Conservation (phyloP, 2,888 invertebrate species). For the Drepana falcataria region DNA sequence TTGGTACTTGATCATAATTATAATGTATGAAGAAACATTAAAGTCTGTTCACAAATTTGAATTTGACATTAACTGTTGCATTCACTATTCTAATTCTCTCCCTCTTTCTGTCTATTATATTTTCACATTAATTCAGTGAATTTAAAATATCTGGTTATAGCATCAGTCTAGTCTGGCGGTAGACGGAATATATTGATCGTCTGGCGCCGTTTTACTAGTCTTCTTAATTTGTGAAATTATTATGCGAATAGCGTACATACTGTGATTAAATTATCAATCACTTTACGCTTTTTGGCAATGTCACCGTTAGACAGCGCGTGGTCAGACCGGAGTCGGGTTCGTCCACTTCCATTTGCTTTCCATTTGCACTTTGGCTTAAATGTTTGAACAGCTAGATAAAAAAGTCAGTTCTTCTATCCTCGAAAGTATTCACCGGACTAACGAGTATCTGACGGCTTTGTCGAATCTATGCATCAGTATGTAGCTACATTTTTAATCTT, state of each 20-base stretch:
- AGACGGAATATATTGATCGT: background rate
- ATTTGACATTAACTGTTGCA: too few relatives aligned
- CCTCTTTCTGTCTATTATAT: too few relatives aligned
- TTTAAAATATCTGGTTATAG: too few relatives aligned
- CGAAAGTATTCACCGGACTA: conserved; percentile 15
- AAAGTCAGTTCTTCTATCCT: conserved; percentile 29
- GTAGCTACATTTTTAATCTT: background rate
- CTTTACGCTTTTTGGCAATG: conserved; percentile 20
- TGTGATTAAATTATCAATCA: conserved; percentile 16
- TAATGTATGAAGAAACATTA: too few relatives aligned
- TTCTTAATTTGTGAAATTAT: background rate
- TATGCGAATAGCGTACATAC: background rate
- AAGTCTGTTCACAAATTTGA: too few relatives aligned
- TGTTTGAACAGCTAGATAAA: conserved; percentile 40
- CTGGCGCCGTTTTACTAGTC: conserved; percentile 2
- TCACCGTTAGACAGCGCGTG: conserved; percentile 32
- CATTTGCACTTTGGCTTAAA: conserved; percentile 29
- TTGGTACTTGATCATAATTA: too few relatives aligned
- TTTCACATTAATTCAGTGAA: too few relatives aligned
- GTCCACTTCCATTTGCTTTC: conserved; percentile 52
- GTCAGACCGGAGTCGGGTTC: conserved; percentile 30
- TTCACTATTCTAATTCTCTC: too few relatives aligned
- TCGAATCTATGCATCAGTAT: background rate
- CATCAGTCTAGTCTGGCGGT: background rate
- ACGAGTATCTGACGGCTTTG: background rate